Conservation (phyloP, 2,113 vertebrate genomes). For the Enhydra lutris region DNA sequence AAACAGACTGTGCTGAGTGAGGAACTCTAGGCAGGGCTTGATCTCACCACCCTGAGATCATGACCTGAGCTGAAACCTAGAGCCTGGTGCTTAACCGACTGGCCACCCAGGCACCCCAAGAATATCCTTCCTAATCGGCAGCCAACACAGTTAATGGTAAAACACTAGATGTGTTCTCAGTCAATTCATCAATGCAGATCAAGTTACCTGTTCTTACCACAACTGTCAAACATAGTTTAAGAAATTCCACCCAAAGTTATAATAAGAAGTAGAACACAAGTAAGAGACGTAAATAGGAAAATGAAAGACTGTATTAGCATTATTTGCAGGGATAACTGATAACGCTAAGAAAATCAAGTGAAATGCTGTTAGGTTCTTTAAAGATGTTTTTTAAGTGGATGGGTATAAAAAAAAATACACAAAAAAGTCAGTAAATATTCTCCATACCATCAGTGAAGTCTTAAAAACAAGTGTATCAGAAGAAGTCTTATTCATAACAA, state of each 20-base stretch:
- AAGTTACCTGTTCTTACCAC: neutral
- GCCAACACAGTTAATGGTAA: neutral
- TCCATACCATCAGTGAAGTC: neutral
- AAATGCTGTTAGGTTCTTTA: neutral
- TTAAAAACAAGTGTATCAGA: neutral
- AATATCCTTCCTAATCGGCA: neutral
- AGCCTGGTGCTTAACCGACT: rapidly evolving
- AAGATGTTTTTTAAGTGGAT: neutral
- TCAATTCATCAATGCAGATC: neutral
- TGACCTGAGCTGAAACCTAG: neutral
- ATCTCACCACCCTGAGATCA: neutral
- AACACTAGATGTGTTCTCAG: neutral
- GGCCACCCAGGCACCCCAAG: neutral
- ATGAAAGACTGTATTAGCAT: neutral
- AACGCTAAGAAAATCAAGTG: neutral
- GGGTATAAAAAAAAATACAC: neutral
- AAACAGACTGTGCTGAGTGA: neutral
- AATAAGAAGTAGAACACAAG: neutral
- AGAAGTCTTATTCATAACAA: neutral
- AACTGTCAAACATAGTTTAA: neutral
- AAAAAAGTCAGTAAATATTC: neutral
- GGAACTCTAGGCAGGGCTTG: neutral
- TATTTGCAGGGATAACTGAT: neutral
- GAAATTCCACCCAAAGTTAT: neutral
- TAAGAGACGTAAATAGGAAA: neutral